Conservation (phyloP, 2,113 vertebrate species). For the Eretmochelys imbricata region DNA sequence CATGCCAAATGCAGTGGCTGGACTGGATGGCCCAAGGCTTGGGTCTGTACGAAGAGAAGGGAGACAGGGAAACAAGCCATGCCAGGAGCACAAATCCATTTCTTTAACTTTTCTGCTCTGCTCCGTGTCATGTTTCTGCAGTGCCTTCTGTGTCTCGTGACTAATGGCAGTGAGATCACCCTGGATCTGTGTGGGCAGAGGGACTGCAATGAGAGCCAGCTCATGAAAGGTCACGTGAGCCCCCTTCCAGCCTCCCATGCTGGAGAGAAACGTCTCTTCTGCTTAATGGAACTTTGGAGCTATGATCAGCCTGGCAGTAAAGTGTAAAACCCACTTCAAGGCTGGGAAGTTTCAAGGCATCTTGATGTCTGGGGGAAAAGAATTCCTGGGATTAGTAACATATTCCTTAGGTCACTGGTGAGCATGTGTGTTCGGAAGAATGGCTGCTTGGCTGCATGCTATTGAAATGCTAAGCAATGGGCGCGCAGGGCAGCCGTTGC, state of each 20-base stretch:
- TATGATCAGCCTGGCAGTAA: background rate
- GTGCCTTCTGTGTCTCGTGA: accelerated
- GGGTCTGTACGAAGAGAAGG: accelerated
- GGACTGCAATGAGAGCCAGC: background rate
- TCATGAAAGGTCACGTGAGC: background rate
- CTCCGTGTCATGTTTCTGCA: accelerated
- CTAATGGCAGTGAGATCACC: accelerated
- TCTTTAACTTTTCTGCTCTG: background rate
- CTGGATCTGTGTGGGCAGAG: background rate
- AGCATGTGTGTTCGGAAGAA: accelerated
- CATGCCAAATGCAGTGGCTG: accelerated
- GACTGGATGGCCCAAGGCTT: background rate
- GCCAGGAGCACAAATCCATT: background rate
- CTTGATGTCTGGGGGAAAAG: background rate
- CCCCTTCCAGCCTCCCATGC: background rate
- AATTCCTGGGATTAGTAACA: slow-evolving; percentile 57
- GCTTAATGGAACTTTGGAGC: background rate
- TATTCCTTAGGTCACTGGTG: background rate
- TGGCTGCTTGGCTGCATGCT: background rate
- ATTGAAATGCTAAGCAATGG: accelerated
- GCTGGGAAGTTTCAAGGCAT: background rate
- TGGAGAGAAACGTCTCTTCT: background rate
- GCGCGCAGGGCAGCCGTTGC: background rate
- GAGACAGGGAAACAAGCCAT: background rate
- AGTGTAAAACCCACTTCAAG: background rate